These are phyloP conservation scores for Typhlichthys subterraneus DNA, from an alignment of 2,797 vertebrate genomes.

Conservation along the genomic window DNA sequence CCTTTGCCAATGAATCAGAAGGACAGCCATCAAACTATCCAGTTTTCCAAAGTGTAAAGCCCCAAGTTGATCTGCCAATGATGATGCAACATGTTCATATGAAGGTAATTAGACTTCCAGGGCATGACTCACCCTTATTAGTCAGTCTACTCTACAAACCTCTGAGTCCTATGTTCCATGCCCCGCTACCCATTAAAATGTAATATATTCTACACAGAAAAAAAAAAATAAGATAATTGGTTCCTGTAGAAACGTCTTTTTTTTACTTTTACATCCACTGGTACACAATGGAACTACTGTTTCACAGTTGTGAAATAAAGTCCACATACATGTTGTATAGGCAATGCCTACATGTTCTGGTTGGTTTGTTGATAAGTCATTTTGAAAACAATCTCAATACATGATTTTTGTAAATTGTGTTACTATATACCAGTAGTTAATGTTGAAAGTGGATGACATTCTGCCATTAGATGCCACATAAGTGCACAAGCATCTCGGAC, in stretches of 20 bases:
- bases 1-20: constrained; percentile 27
- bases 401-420: no score
- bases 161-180: constrained; percentile 55
- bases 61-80: constrained; percentile 20
- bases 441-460: no score
- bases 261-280: no score
- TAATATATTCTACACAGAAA: constrained; percentile 25
- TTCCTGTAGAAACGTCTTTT: no score
- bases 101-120: constrained; percentile 58
- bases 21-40: constrained; percentile 38
- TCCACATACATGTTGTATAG: not conserved
- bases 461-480: no score
- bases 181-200: constrained; percentile 23
- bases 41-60: constrained; percentile 54
- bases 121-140: constrained; percentile 63
- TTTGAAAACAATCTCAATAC: no score
- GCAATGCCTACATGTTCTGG: constrained; percentile 6
- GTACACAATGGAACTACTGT: no score
- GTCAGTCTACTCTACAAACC: constrained; percentile 26
- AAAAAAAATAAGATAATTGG: not conserved
- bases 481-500: no score
- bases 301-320: constrained; percentile 15
- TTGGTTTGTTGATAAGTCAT: not conserved
- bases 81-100: constrained; percentile 59
- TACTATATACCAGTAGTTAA: no score